Conservation (phyloP, 2,888 invertebrate species). For the Seira ritae region DNA sequence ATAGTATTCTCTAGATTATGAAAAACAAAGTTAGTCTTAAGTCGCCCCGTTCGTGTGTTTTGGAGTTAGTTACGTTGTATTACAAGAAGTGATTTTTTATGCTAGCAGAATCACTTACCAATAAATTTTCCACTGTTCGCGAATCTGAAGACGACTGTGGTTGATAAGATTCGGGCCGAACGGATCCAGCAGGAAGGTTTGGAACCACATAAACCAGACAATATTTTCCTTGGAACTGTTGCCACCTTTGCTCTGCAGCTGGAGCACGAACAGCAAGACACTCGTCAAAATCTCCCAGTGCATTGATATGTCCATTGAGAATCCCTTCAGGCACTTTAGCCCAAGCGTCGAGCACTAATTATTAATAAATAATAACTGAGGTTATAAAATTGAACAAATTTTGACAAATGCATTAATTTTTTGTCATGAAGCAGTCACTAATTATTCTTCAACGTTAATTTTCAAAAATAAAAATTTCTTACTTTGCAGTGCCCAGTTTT, state of each 20-base stretch:
- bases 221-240: constrained; percentile 48
- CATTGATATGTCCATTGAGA: constrained; percentile 66
- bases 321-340: constrained; percentile 71
- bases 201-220: constrained; percentile 43
- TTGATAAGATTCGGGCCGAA: neutral
- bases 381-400: too few species aligned
- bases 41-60: constrained; percentile 15
- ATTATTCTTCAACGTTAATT: too few species aligned
- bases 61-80: too few species aligned
- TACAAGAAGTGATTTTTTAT: too few species aligned
- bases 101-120: constrained; percentile 39
- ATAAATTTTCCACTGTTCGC: constrained; percentile 26
- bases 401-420: too few species aligned
- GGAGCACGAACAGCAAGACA: constrained; percentile 59
- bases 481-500: constrained; percentile 61
- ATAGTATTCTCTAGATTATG: constrained; percentile 37
- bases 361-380: constrained; percentile 20
- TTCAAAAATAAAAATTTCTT: constrained; percentile 32
- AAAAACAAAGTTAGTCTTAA: constrained; percentile 23
- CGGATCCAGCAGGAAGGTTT: constrained; percentile 9
- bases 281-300: constrained; percentile 70
- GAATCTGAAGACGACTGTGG: neutral
- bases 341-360: constrained; percentile 69
- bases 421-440: too few species aligned
- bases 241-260: neutral